These are phyloP conservation scores for Drosophila pandora DNA, from an alignment of 1,140 invertebrate species.

Conservation along the genomic window DNA sequence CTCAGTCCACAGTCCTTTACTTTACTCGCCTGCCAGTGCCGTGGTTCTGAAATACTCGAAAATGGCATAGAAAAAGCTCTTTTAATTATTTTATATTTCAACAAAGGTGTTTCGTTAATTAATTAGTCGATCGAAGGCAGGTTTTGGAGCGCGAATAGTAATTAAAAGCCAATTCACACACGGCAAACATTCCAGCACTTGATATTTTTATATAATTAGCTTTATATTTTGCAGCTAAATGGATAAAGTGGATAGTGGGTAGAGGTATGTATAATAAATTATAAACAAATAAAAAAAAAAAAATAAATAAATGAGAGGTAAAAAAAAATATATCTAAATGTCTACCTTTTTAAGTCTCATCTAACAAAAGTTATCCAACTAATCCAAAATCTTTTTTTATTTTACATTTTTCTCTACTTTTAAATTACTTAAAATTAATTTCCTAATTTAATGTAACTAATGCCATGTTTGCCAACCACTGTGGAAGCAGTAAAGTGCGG, in stretches of 20 bases:
- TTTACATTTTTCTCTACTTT: not conserved
- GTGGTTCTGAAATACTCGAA: constrained; percentile 12
- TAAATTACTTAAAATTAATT: not conserved
- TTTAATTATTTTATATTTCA: not conserved
- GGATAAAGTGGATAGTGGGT: constrained; percentile 1
- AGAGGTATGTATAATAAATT: not conserved
- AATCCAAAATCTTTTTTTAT: not conserved
- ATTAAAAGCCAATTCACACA: constrained; percentile 8
- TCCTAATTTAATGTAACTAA: not conserved
- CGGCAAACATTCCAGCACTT: not conserved
- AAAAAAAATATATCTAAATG: not conserved
- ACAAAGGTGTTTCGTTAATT: constrained; percentile 6
- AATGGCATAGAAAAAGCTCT: not conserved
- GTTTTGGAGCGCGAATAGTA: constrained; percentile 2
- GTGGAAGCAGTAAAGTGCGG: constrained; percentile 53
- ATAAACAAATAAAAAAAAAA: not conserved
- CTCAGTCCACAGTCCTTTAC: constrained; percentile 11
- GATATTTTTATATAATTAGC: constrained; percentile 13
- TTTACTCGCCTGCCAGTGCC: constrained; percentile 13
- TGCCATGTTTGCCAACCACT: constrained; percentile 17
- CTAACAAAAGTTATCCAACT: too few species aligned
- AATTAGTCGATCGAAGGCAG: not conserved
- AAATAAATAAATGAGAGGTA: too few species aligned
- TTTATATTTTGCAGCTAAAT: constrained; percentile 1
- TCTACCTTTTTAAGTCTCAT: too few species aligned